Evolutionary conservation across 2,888 invertebrate species (phyloP).

Genomic region (Acleris holmiana): DNA sequence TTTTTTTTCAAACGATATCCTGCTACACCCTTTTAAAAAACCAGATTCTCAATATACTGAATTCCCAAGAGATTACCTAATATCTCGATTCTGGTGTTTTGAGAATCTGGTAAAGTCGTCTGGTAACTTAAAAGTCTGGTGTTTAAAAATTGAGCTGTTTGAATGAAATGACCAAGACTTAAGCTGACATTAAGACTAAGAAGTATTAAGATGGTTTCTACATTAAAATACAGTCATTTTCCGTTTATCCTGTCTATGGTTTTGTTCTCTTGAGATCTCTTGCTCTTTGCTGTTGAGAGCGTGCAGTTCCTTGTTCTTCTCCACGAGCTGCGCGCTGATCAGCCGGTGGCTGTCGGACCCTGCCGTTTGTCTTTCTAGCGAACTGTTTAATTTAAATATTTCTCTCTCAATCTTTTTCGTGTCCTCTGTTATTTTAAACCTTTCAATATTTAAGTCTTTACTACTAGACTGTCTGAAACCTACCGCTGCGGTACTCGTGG

Average conservation of each 20-base stretch:
- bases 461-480: slow-evolving; percentile 83
- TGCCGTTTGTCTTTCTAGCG: slow-evolving; percentile 85
- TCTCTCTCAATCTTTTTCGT: slow-evolving; percentile 88
- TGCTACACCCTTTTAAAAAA: too few species aligned
- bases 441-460: slow-evolving; percentile 89
- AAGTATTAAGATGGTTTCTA: background rate
- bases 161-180: background rate
- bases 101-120: too few species aligned
- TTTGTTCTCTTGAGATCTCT: slow-evolving; percentile 88
- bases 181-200: background rate
- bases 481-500: slow-evolving; percentile 46
- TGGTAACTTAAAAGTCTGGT: too few species aligned
- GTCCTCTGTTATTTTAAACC: slow-evolving; percentile 89
- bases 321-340: slow-evolving; percentile 84
- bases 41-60: too few species aligned
- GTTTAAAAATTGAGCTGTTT: too few species aligned
- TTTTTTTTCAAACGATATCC: too few species aligned
- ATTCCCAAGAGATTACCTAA: too few species aligned
- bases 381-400: slow-evolving; percentile 86
- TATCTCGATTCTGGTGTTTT: too few species aligned
- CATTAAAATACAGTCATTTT: slow-evolving; percentile 90
- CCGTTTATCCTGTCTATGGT: slow-evolving; percentile 88
- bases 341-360: slow-evolving; percentile 86
- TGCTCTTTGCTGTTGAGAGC: slow-evolving; percentile 85
- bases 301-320: slow-evolving; percentile 86